Evolutionary conservation across 2,888 invertebrate species (phyloP), one percentile per base, ranked within the genome.

Genomic region (Platycheirus rosarum): DNA sequence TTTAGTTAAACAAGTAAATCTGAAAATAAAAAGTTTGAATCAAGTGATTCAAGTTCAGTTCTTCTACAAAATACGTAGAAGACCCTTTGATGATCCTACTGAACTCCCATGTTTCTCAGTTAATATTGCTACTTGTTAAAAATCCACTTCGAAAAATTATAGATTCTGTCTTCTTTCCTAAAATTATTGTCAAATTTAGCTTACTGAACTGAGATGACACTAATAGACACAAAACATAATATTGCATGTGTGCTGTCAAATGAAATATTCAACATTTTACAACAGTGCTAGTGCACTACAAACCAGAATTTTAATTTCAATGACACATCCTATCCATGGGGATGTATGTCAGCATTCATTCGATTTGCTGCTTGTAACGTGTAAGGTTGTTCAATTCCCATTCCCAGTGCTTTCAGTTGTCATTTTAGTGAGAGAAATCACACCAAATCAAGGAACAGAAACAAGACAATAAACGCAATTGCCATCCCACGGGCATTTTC

Each of bases 401-500:
- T 75, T 80, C 65, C 49, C 70, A 62, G 18, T 35, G 40, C 60
- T 53, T 76, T 66, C 26, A 57, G 48, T 51, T 48, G 51, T 55
- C 60, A 53, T 65, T 46, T 57, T 16, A 53, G 46, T 65, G 63
- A 60, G 63, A 66, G 40, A 66, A 76, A 76, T 80, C 76, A 71
- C 80, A 76, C 60, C 65, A 70, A 80, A 76, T 76, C 70, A 70
- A 76, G 53, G 51, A 57, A 70, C 57, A 66, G 60, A 66, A 70
- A 53, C 70, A 60, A 63, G 70, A 70, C 79, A 57, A 75, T 80
- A 80, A 76, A 62, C 53, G 35, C 69, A 29, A 66, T 60, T 60
- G 14, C 35, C 51, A 51, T 42, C 76, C 70, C 76, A 32, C 11
- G 70, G 53, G 76, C 29, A 70, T 13, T 14, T 8, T n/a, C 11